phyloP scores from a whole-genome alignment of 2,888 invertebrate species.

The Ormia ochracea region DNA sequence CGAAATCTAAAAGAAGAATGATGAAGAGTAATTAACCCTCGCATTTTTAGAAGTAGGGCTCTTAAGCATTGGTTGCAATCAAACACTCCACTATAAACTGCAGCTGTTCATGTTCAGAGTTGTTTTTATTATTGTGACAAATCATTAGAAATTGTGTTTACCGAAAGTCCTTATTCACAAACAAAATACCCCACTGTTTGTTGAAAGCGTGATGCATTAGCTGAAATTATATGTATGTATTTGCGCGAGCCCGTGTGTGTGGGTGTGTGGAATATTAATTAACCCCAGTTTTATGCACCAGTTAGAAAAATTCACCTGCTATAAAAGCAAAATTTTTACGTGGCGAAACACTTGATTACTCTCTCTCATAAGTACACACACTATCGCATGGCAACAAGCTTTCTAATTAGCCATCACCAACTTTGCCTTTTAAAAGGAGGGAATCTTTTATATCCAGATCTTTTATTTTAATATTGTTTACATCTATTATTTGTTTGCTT shows the following conservation, averaged over 20 bases:
- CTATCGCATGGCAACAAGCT: background rate
- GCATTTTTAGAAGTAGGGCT: too few relatives aligned
- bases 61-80: background rate
- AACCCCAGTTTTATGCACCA: constrained; percentile 41
- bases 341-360: constrained; percentile 18
- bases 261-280: constrained; percentile 54
- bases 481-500: constrained; percentile 1
- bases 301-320: background rate
- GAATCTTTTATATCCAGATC: constrained; percentile 29
- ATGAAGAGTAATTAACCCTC: too few relatives aligned
- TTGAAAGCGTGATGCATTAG: background rate
- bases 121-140: constrained; percentile 41
- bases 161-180: constrained; percentile 35
- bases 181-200: background rate
- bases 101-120: constrained; percentile 6
- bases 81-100: constrained; percentile 41
- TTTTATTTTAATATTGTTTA: constrained; percentile 45
- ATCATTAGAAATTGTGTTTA: constrained; percentile 14
- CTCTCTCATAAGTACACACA: background rate
- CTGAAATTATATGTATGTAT: constrained; percentile 9
- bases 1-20: too few relatives aligned
- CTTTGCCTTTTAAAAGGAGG: background rate
- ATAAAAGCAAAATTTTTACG: constrained; percentile 1
- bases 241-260: background rate
- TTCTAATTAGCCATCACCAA: background rate